Conservation (phyloP, 2,888 invertebrate species). For the Sialis lutaria region DNA sequence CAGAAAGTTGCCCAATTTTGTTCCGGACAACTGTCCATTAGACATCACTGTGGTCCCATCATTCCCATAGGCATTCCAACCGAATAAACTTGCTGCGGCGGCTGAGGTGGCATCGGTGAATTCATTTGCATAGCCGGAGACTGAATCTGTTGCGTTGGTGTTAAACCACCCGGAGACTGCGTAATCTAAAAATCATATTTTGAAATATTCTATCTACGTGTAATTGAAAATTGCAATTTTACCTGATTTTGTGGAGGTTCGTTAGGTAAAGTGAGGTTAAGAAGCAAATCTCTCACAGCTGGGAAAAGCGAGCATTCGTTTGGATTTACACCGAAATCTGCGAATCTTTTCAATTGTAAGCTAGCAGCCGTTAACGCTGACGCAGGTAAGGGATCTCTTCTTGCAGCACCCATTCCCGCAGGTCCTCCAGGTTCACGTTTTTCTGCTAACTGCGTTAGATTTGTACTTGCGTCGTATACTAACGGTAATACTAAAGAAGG, state of each 20-base stretch:
- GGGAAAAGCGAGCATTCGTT: constrained; percentile 82
- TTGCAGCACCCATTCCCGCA: constrained; percentile 1
- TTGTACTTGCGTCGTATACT: constrained; percentile 75
- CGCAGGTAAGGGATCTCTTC: constrained; percentile 19
- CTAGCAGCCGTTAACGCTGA: constrained; percentile 44
- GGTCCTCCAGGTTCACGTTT: constrained; percentile 44
- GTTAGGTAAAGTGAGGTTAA: constrained; percentile 65
- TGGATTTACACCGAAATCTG: constrained; percentile 49
- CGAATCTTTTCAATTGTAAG: constrained; percentile 48
- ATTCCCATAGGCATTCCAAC: constrained; percentile 26
- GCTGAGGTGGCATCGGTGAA: constrained; percentile 32
- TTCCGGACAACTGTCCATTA: constrained; percentile 5
- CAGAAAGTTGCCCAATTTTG: not conserved
- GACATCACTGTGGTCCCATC: constrained; percentile 20
- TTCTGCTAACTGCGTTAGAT: constrained; percentile 75
- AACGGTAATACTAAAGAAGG: constrained; percentile 69
- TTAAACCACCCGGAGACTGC: constrained; percentile 26
- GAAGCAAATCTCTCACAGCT: constrained; percentile 73
- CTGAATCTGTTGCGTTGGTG: constrained; percentile 34
- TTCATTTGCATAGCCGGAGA: constrained; percentile 39
- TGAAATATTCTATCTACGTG: constrained; percentile 7
- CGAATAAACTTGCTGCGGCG: constrained; percentile 21
- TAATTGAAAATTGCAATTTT: constrained; percentile 5
- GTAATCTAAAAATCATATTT: constrained; percentile 20
- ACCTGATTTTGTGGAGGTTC: constrained; percentile 40